Evolutionary conservation across 1,140 invertebrate genomes (phyloP).

Genomic region (Lepidotrigona ventralis): DNA sequence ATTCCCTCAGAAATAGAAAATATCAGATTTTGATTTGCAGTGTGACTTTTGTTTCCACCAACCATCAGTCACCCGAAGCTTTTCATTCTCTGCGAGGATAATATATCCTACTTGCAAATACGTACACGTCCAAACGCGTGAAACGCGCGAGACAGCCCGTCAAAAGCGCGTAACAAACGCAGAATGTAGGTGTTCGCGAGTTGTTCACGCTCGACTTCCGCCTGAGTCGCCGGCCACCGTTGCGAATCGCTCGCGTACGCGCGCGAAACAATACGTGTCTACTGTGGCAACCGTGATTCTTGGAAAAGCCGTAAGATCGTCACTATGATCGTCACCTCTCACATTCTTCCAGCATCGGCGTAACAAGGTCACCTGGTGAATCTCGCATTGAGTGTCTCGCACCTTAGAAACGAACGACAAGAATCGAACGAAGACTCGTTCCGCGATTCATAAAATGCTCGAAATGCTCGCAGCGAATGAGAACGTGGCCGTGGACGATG

Average conservation of each 20-base stretch:
- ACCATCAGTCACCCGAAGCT: background rate
- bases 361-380: background rate
- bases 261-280: constrained; percentile 5
- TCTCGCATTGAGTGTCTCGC: background rate
- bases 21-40: background rate
- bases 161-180: constrained; percentile 1
- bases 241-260: background rate
- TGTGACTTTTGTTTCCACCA: background rate
- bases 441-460: constrained; percentile 41
- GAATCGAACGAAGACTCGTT: constrained; percentile 25
- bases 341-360: constrained; percentile 9
- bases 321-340: background rate
- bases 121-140: background rate
- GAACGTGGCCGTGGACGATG: background rate
- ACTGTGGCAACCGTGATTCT: constrained; percentile 15
- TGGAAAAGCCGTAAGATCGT: constrained; percentile 24
- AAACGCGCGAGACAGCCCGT: constrained; percentile 6
- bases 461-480: constrained; percentile 26
- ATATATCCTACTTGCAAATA: background rate
- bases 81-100: background rate
- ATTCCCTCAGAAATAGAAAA: background rate
- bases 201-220: constrained; percentile 21
- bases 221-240: constrained; percentile 14
- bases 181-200: background rate
- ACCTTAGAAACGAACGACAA: constrained; percentile 10